A percentile compares a stretch with the other conserved stretches of the same genome.
Conservation (phyloP, 1,140 invertebrate species). For the Drepana arcuata region DNA sequence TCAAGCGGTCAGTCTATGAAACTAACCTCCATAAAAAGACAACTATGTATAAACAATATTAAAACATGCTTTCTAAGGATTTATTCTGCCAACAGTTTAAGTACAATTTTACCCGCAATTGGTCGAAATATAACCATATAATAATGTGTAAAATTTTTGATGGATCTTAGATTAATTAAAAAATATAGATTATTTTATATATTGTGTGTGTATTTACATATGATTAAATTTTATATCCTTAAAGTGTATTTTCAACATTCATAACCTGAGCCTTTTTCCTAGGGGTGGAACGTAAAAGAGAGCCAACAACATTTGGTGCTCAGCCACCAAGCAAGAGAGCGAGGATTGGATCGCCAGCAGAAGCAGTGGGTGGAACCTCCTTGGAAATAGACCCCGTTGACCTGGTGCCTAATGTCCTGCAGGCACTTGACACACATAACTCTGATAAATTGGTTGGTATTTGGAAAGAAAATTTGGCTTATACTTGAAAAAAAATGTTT, state of each 20-base stretch:
- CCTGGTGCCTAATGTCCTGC: constrained; percentile 58
- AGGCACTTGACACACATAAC: constrained; percentile 62
- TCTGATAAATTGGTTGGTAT: constrained; percentile 63
- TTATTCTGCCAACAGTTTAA: too few relatives aligned
- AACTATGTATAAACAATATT: too few relatives aligned
- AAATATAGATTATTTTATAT: too few relatives aligned
- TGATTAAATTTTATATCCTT: too few relatives aligned
- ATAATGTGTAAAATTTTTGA: too few relatives aligned
- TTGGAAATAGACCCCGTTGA: constrained; percentile 68
- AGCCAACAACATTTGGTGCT: constrained; percentile 46
- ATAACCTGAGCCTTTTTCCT: background rate
- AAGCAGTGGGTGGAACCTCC: constrained; percentile 52
- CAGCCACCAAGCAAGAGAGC: constrained; percentile 57
- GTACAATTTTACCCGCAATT: too few relatives aligned
- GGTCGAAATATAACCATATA: too few relatives aligned
- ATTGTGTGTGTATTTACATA: background rate
- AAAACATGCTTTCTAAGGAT: too few relatives aligned
- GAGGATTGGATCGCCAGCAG: constrained; percentile 61
- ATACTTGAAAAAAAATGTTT: too few relatives aligned
- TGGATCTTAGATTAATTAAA: too few relatives aligned
- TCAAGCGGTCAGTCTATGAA: constrained; percentile 57
- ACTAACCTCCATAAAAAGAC: too few relatives aligned
- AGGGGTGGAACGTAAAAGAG: constrained; percentile 64
- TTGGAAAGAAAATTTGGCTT: too few relatives aligned
- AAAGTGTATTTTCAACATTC: constrained; percentile 1